Base-by-base conservation (phyloP, 2,888 invertebrate species). In the Agrilus mali region DNA sequence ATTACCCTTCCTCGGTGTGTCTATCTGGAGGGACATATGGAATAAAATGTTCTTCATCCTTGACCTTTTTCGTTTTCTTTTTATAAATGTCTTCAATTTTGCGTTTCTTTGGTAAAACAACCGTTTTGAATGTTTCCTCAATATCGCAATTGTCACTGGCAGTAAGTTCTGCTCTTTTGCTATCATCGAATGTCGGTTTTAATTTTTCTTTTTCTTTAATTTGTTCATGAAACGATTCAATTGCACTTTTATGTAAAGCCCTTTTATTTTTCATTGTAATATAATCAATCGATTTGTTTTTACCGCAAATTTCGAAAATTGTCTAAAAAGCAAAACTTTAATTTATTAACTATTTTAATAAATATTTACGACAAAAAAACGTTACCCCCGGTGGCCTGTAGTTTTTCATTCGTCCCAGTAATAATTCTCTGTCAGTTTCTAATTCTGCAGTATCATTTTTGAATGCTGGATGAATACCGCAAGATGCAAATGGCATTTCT, bases 191-290 rank as follows among this genome's bases (percentile, higher is more conserved):
- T 2, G 17, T 12, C 13, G 32, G 35, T 20, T 62, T 56, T 62
- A 44, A 50, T 43, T 58, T 57, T 47, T 63, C 49, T 36, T 61
- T 61, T 47, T 68, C 63, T 46, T 68, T 63, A 14, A 63, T 47
- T 50, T 64, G 65, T 46, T 62, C 60, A 40, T 67, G 70, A 52
- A 69, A 68, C 41, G 65, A 64, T 5, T 55, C 56, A 46, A 82
- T 72, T 65, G 72, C 60, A 60, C 78, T 62, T 61, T 78, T 69
- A 68, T 94, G 77, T 60, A 80, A 71, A 50, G 78, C 73, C 39
- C 96, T 76, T 65, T 93, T 94, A 10, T 77, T 73, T 63, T 90
- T 88, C 95, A 97, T 97, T 0, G 87, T 80, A 44, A 78, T 66
- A 53, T 84, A 85, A 60, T 81, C 81, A 1, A 77, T 73, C 0